Percentiles rank a stretch among this genome's conserved stretches.
Evolutionary conservation across 2,797 vertebrate genomes (phyloP).

Genomic region (Notamacropus eugenii): DNA sequence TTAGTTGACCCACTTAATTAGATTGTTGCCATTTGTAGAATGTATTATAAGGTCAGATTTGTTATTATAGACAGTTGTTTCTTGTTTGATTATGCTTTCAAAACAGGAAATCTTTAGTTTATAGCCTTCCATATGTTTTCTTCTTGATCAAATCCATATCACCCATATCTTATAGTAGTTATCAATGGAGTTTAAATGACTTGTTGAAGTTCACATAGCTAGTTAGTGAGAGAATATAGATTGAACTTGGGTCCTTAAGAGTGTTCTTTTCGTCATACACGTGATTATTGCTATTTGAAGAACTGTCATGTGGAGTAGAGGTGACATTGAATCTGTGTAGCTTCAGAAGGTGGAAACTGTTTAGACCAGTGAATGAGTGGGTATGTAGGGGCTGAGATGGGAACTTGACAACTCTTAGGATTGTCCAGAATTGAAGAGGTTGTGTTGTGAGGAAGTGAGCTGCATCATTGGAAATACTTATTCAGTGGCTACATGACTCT

Average conservation of each 20-base stretch:
- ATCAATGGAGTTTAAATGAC: neutral
- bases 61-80: conserved; percentile 36
- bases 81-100: conserved; percentile 2
- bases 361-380: neutral
- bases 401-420: neutral
- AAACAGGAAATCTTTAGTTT: conserved; percentile 33
- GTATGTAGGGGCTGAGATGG: neutral
- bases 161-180: neutral
- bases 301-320: neutral
- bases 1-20: conserved; percentile 9
- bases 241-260: neutral
- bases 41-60: neutral
- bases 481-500: neutral
- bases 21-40: neutral
- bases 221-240: neutral
- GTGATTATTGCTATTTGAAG: neutral
- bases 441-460: no score
- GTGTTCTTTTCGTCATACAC: neutral
- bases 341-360: neutral
- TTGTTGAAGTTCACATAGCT: neutral
- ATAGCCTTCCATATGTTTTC: conserved; percentile 7
- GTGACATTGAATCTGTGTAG: neutral
- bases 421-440: no score
- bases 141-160: conserved; percentile 32
- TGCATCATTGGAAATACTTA: neutral